These are phyloP conservation scores for Zaprionus kolodkinae DNA, from an alignment of 1,140 invertebrate species.

Conservation along the genomic window DNA sequence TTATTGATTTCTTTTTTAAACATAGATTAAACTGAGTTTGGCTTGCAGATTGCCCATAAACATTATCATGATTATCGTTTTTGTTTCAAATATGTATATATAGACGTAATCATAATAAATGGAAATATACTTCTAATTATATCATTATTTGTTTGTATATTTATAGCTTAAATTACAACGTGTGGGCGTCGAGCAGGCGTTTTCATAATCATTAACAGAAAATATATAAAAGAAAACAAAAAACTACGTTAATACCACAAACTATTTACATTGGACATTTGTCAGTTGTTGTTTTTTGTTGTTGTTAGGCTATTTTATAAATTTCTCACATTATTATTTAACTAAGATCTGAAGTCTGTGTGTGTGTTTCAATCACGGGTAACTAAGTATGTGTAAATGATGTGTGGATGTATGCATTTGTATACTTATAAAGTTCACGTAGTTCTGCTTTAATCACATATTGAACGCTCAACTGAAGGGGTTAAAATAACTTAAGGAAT, in stretches of 20 bases:
- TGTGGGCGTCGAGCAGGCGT: constrained; percentile 57
- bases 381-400: constrained; percentile 16
- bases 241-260: constrained; percentile 62
- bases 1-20: background rate
- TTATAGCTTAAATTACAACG: constrained; percentile 65
- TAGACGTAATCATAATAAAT: constrained; percentile 46
- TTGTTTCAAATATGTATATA: constrained; percentile 48
- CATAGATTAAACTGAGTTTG: constrained; percentile 72
- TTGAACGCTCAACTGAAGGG: constrained; percentile 67
- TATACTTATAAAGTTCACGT: constrained; percentile 41
- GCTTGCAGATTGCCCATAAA: constrained; percentile 70
- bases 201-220: constrained; percentile 48
- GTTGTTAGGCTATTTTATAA: constrained; percentile 22
- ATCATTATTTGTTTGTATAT: constrained; percentile 43
- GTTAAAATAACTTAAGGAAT: constrained; percentile 79
- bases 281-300: constrained; percentile 13
- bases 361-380: constrained; percentile 59
- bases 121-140: constrained; percentile 44
- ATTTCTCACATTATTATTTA: constrained; percentile 17
- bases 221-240: constrained; percentile 59
- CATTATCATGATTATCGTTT: constrained; percentile 64
- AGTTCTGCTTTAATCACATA: constrained; percentile 76
- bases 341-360: constrained; percentile 11
- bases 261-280: constrained; percentile 78
- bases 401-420: constrained; percentile 43